phyloP scores from a whole-genome alignment of 35 echinoderm and acorn worm species.

The Apostichopus parvimensis region DNA sequence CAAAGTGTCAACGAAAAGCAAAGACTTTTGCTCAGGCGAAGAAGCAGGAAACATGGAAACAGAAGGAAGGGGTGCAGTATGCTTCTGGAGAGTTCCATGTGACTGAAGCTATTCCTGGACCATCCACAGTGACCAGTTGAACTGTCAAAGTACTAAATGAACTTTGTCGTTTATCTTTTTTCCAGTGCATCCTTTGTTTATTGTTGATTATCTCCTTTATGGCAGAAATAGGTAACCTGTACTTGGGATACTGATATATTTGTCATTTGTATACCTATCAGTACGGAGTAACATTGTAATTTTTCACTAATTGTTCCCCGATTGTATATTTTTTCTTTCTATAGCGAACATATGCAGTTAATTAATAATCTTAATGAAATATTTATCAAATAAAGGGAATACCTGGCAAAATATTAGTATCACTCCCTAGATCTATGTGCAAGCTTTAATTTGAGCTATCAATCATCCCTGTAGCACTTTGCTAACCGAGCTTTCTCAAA shows the following conservation, averaged over 20 bases:
- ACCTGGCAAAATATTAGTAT: background rate
- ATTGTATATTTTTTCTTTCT: background rate
- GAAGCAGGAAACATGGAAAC: background rate
- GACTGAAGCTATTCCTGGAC: background rate
- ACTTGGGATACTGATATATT: no score
- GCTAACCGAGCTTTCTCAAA: background rate
- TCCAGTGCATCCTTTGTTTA: background rate
- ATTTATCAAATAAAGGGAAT: no score
- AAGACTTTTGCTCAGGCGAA: background rate
- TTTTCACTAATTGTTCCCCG: no score
- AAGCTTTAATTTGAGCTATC: background rate
- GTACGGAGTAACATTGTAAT: background rate
- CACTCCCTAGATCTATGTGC: background rate
- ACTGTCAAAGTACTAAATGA: background rate
- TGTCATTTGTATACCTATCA: no score
- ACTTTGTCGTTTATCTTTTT: background rate
- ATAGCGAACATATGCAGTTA: background rate
- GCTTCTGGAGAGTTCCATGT: constrained; percentile 7
- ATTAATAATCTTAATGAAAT: background rate
- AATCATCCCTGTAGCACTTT: background rate
- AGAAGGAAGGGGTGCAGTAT: background rate
- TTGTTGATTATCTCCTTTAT: background rate
- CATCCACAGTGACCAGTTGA: background rate
- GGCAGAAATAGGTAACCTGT: no score
- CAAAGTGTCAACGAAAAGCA: background rate